phyloP scores from a whole-genome alignment of 2,797 vertebrate species.

The Distichodus sexfasciatus region DNA sequence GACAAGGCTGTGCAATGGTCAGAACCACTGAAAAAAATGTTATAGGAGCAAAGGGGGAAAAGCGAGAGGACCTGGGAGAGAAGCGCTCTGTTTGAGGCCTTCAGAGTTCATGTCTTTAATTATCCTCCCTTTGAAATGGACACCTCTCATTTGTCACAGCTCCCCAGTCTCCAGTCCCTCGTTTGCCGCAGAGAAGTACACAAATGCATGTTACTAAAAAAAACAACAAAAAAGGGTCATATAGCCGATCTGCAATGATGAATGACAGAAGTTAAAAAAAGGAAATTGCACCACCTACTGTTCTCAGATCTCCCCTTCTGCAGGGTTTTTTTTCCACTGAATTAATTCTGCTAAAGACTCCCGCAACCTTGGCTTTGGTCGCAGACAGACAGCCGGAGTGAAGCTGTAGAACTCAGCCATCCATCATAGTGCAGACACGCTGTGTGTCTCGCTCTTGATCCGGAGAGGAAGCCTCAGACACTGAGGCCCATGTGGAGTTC shows the following conservation, averaged over 20 bases:
- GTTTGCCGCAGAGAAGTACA: neutral
- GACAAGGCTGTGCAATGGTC: neutral
- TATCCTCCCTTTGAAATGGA: neutral
- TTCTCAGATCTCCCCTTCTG: neutral
- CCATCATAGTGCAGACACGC: slow-evolving; percentile 33
- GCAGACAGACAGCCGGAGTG: slow-evolving; percentile 6
- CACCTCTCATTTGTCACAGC: neutral
- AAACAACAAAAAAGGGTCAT: neutral
- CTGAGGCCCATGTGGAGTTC: slow-evolving; percentile 2
- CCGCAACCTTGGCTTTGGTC: neutral
- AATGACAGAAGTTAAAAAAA: neutral
- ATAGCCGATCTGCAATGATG: slow-evolving; percentile 23
- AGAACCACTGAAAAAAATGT: slow-evolving; percentile 1
- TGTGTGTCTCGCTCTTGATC: slow-evolving; percentile 10
- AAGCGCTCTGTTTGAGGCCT: neutral
- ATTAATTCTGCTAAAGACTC: slow-evolving; percentile 11
- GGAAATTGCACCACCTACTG: slow-evolving; percentile 40
- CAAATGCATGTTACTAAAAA: neutral
- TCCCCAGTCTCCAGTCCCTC: slow-evolving; percentile 1
- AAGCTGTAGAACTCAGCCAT: slow-evolving; percentile 23
- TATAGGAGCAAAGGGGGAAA: neutral
- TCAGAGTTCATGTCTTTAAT: neutral
- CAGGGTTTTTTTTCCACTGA: neutral
- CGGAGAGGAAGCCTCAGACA: slow-evolving; percentile 5
- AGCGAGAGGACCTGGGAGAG: neutral